These are phyloP conservation scores for Lepisosteus osseus DNA, from an alignment of 2,113 vertebrate genomes.

Conservation along the genomic window DNA sequence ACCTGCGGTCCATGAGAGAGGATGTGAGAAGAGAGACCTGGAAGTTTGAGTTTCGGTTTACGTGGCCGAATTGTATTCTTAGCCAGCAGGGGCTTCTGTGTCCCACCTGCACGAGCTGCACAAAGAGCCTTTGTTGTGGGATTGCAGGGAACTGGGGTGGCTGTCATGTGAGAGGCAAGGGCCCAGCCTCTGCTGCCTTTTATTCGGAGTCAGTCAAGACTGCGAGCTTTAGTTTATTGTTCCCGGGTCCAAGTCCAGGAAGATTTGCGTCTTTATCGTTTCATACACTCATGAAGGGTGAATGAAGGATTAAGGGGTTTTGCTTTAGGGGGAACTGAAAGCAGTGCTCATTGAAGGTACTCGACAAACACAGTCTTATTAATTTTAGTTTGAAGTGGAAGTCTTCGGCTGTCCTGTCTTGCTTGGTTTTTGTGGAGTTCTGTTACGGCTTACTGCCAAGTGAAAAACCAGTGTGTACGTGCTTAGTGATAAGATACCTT, in stretches of 20 bases:
- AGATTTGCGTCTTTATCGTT: slow-evolving; percentile 17
- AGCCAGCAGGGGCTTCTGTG: slow-evolving; percentile 33
- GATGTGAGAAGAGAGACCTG: slow-evolving; percentile 35
- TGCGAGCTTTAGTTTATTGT: slow-evolving; percentile 45
- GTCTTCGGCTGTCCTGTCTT: too few relatives aligned
- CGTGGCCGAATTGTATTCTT: slow-evolving; percentile 29
- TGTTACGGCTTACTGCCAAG: too few relatives aligned
- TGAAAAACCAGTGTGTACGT: too few relatives aligned
- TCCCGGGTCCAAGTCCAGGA: slow-evolving; percentile 34
- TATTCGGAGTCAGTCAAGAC: slow-evolving; percentile 46
- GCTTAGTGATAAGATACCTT: too few relatives aligned
- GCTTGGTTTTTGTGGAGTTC: too few relatives aligned
- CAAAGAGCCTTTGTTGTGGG: slow-evolving; percentile 61
- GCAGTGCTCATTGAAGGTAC: too few relatives aligned
- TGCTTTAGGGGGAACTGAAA: not conserved
- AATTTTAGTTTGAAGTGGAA: too few relatives aligned
- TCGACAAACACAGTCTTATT: too few relatives aligned
- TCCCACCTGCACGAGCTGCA: slow-evolving; percentile 56
- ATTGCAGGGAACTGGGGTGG: slow-evolving; percentile 44
- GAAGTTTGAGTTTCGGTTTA: slow-evolving; percentile 23
- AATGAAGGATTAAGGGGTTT: not conserved
- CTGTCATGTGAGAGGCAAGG: slow-evolving; percentile 62
- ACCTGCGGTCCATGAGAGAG: slow-evolving; percentile 37
- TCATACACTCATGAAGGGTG: not conserved
- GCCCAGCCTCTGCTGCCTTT: slow-evolving; percentile 43